Base-by-base conservation (phyloP, 2,113 vertebrate genomes). In the Eurypyga helias region DNA sequence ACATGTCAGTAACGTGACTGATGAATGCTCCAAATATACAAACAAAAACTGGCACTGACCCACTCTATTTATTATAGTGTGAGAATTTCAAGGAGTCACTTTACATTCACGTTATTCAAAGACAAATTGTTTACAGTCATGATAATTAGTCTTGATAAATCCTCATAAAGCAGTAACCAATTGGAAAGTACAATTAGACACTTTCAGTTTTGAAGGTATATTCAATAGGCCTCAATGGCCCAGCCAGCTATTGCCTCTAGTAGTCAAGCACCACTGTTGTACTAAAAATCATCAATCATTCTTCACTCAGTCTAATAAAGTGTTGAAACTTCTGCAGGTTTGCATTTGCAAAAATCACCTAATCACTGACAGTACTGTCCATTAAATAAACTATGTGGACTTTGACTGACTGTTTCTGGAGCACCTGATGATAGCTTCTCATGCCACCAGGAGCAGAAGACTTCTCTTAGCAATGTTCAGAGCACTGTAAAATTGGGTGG, bases 121-220 rank as follows among this genome's bases (percentile, higher is more conserved):
- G 85, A 34, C 52, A 83, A 97, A 89, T 93, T 95, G 57, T 94
- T 97, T 97, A 85, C 90, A 88, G 81, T 95, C 72, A 33, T 31
- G 51, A 85, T 76, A 90, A 95, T 96, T 95, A 96, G 87, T 96
- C 92, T 91, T 75, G 36, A 66, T 75, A 76, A 96, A 61, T 64
- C 64, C 66, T 95, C 51, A 75, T 95, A 90, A 91, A 88, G 51
- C 83, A 61, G 75, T 87, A 76, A 76, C 55, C 66, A 90, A 72
- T 51, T 70, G 34, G 57, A 96, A 83, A 92, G 51, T 79, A 83
- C 45, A 80, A 91, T 73, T 95, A 95, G 51, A 66, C 84, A 75
- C 24, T 64, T 88, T 89, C 43, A 48, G n/a, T 72, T 97, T 92
- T 90, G 66, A 75, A 93, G 57, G 41, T 80, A 61, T 49, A 75